A percentile compares a stretch with the other conserved stretches of the same genome.
Conservation (phyloP, 2,113 vertebrate species). For the Coracopsis vasa region DNA sequence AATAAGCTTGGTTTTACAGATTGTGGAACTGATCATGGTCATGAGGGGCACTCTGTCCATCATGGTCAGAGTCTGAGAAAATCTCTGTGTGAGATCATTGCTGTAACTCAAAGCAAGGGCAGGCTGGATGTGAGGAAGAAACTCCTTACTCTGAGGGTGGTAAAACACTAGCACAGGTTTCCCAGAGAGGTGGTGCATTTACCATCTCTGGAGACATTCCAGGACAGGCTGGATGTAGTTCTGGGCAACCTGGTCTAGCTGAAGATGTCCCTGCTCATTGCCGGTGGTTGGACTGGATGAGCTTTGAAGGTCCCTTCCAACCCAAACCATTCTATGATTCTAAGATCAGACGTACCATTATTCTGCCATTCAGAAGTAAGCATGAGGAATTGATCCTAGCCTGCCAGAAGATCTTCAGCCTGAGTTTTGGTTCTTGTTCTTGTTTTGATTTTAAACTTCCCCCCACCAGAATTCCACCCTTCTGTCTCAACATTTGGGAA, state of each 20-base stretch:
- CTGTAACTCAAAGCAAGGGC: background rate
- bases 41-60: background rate
- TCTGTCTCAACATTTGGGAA: background rate
- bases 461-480: background rate
- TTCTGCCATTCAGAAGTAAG: background rate
- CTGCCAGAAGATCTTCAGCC: background rate
- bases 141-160: background rate
- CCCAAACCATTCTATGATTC: background rate
- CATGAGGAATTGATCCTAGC: background rate
- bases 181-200: background rate
- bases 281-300: background rate
- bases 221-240: background rate
- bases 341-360: background rate
- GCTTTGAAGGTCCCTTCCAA: background rate
- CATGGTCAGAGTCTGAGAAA: background rate
- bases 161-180: background rate
- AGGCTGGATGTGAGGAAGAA: background rate
- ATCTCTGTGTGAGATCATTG: background rate
- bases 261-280: background rate
- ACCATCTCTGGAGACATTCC: background rate
- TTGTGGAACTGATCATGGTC: background rate
- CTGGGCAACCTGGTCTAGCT: background rate
- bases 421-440: background rate
- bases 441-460: background rate
- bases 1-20: background rate